A percentile compares a stretch with the other conserved stretches of the same genome.
phyloP scores from a whole-genome alignment of 1,140 invertebrate genomes.

The Gryon sp. region DNA sequence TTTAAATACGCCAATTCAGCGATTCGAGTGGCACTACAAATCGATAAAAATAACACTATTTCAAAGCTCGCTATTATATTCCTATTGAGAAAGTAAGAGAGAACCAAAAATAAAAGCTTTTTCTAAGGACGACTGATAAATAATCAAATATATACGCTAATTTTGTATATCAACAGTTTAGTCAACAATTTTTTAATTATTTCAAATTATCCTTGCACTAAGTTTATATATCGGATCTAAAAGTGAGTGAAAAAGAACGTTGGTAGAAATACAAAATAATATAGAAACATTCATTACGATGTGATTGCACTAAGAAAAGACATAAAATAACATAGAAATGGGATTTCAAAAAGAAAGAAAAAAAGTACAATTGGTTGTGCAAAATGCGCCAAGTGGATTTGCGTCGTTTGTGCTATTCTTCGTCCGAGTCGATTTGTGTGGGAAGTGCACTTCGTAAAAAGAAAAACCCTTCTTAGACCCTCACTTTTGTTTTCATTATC shows the following conservation, averaged over 20 bases:
- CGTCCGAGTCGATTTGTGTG: constrained; percentile 36
- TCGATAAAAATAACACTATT: constrained; percentile 10
- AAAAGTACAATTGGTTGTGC: constrained; percentile 27
- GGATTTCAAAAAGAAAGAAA: constrained; percentile 14
- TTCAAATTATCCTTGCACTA: no score
- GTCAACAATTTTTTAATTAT: no score
- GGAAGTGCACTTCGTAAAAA: constrained; percentile 28
- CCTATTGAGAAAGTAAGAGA: constrained; percentile 7
- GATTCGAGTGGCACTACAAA: constrained; percentile 15
- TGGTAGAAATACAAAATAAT: no score
- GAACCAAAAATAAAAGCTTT: constrained; percentile 4
- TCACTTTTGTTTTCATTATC: constrained; percentile 30
- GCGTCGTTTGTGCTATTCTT: constrained; percentile 16
- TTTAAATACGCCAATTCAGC: constrained; percentile 10
- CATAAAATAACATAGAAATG: constrained; percentile 20
- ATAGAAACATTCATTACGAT: constrained; percentile 2
- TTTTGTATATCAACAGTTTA: no score
- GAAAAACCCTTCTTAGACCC: constrained; percentile 12
- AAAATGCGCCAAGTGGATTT: constrained; percentile 31
- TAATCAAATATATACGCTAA: no score
- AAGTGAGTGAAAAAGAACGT: no score
- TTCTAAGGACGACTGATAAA: no score
- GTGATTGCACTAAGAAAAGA: not conserved
- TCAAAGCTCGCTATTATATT: constrained; percentile 1
- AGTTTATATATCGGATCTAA: no score